Conservation (phyloP, 2,888 invertebrate genomes). For the Melipona beecheii region DNA sequence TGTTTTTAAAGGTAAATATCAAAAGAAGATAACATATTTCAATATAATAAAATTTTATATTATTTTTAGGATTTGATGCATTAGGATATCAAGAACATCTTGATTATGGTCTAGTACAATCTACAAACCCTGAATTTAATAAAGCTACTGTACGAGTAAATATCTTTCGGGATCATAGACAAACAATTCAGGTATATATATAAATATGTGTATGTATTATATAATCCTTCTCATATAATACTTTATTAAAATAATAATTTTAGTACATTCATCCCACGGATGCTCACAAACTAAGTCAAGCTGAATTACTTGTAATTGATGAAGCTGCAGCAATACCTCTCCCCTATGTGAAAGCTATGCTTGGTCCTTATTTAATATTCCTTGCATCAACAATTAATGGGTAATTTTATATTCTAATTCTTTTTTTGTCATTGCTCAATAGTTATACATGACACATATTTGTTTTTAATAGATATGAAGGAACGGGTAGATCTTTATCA, state of each 20-base stretch:
- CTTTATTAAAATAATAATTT: neutral
- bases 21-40: neutral
- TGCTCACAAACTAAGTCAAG: conserved; percentile 94
- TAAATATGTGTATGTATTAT: too few species aligned
- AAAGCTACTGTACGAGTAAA: conserved; percentile 98
- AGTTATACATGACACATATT: neutral
- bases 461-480: conserved; percentile 90
- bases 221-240: too few species aligned
- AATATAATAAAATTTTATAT: conserved; percentile 23
- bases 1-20: conserved; percentile 91
- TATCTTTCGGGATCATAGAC: conserved; percentile 94
- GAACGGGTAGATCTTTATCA: conserved; percentile 97
- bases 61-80: conserved; percentile 90
- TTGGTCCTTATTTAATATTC: conserved; percentile 96
- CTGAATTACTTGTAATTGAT: conserved; percentile 97
- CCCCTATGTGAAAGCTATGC: conserved; percentile 94
- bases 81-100: conserved; percentile 97
- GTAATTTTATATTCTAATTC: conserved; percentile 76
- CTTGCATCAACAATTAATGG: conserved; percentile 99
- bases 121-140: conserved; percentile 97
- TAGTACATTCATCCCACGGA: conserved; percentile 98
- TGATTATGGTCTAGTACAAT: conserved; percentile 97
- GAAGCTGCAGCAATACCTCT: conserved; percentile 99
- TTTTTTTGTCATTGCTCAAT: neutral
- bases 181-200: conserved; percentile 92